Evolutionary conservation across 2,113 vertebrate species (phyloP).

Genomic region (Leptosomus discolor): DNA sequence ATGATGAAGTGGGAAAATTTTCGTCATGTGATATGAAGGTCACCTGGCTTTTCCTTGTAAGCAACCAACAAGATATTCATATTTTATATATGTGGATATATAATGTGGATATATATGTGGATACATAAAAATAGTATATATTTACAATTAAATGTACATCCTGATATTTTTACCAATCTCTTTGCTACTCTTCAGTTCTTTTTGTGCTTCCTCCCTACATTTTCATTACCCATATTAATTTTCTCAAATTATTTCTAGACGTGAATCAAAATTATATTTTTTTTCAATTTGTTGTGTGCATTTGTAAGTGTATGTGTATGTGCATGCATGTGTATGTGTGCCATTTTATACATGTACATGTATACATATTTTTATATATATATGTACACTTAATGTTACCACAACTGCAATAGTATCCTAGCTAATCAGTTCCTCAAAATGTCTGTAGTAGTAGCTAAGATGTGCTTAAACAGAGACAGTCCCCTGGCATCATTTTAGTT

Average conservation of each 20-base stretch:
- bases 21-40: accelerated
- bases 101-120: not conserved
- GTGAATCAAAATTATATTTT: not conserved
- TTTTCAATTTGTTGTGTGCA: not conserved
- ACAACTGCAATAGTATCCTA: not conserved
- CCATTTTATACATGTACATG: not conserved
- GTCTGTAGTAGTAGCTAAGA: not conserved
- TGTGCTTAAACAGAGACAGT: accelerated
- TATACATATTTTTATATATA: not conserved
- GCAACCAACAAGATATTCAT: not conserved
- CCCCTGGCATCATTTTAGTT: not conserved
- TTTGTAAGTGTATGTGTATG: accelerated
- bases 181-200: not conserved
- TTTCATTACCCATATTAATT: not conserved
- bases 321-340: not conserved
- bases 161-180: not conserved
- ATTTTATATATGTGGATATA: not conserved
- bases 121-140: not conserved
- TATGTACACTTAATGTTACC: not conserved
- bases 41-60: not conserved
- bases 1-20: not conserved
- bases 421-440: not conserved
- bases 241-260: not conserved
- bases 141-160: not conserved
- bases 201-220: accelerated